Base-by-base conservation (phyloP, 2,888 invertebrate species). In the Byasa hedistus region DNA sequence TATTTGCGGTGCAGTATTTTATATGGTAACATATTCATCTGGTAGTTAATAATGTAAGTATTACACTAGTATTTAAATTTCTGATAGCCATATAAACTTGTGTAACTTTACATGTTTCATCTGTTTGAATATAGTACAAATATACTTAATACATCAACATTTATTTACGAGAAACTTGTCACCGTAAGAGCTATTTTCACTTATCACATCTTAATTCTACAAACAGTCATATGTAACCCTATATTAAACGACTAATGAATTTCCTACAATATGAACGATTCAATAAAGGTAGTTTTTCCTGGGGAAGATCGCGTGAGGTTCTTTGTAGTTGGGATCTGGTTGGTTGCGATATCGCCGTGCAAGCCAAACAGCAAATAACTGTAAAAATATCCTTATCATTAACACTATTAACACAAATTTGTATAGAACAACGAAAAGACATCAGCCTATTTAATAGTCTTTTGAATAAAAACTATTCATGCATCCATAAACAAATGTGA, bases 311-410 rank as follows among this genome's bases (percentile, higher is more conserved):
- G 95, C 95, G 76, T 95, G 95, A 65, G 95, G 94, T 79, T 94
- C 93, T 86, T 95, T 94, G 85, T 95, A 94, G 79, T 93, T 92
- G 68, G 96, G 96, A 89, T 96, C 95, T 67, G 95, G 94, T 85
- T 95, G 95, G 89, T 97, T 96, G 81, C 96, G 94, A 88, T 95
- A 97, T 76, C 94, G 94, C 82, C 95, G 94, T 71, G 96, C 95
- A 84, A 96, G 91, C 88, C 96, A 94, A 75, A 96, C 95, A 80
- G 97, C 97, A 83, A 96, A 93, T 81, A 97, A 93, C 97, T 97
- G 93, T 10, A 54, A 54, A 54, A 22, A 54, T 12, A 23, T 55
- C 10, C 39, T 39, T 39, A 39, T 39, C 39, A 39, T 15, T 39
- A 3, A 15, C 12, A 12, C 10, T 15, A 15, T 39, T 15, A 39